Evolutionary conservation across 2,113 vertebrate species (phyloP).

Genomic region (Picathartes gymnocephalus): DNA sequence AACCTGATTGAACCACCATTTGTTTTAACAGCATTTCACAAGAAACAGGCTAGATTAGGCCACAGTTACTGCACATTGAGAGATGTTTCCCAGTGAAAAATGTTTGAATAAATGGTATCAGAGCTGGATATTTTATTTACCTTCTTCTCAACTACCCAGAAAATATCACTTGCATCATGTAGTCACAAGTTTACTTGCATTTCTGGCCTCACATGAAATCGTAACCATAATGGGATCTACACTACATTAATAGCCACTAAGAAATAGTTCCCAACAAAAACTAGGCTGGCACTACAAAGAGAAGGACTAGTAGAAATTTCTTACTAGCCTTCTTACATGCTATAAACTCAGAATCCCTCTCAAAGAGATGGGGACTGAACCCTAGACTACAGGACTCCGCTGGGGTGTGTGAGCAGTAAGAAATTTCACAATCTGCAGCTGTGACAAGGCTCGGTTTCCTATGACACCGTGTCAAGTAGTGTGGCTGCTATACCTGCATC

Average conservation of each 20-base stretch:
- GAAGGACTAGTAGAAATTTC: not conserved
- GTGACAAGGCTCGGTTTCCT: not conserved
- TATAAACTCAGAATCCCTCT: not conserved
- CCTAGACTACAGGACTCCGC: rapidly evolving
- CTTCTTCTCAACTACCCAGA: not conserved
- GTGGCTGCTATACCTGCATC: not conserved
- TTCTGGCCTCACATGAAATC: not conserved
- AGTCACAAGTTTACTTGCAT: not conserved
- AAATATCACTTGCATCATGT: not conserved
- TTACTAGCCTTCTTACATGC: not conserved
- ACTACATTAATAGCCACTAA: not conserved
- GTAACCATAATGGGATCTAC: not conserved
- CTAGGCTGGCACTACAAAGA: not conserved
- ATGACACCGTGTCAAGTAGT: rapidly evolving
- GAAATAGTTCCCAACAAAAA: not conserved
- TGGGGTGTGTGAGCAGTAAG: not conserved
- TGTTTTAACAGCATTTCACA: not conserved
- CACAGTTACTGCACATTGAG: not conserved
- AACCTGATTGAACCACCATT: rapidly evolving
- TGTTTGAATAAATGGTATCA: not conserved
- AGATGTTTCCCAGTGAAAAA: not conserved
- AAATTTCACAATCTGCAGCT: not conserved
- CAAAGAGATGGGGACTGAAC: not conserved
- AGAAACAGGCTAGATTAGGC: not conserved
- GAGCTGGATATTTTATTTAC: not conserved